A percentile compares a stretch with the other conserved stretches of the same genome.
phyloP scores from a whole-genome alignment of 2,888 invertebrate species.

The Timandra comae region DNA sequence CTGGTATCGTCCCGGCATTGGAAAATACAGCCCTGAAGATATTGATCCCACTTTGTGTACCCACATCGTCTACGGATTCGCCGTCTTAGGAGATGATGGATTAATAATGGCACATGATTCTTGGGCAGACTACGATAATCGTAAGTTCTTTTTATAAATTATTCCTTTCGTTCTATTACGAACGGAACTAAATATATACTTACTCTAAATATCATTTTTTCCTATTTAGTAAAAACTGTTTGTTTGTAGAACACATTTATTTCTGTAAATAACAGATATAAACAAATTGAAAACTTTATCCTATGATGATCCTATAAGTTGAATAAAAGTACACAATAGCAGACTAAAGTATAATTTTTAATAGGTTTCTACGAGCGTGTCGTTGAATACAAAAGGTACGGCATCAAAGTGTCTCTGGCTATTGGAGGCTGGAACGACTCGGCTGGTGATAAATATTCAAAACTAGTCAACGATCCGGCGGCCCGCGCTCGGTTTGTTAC shows the following conservation, averaged over 20 bases:
- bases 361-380: constrained; percentile 89
- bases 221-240: too few relatives aligned
- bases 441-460: constrained; percentile 91
- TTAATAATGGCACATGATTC: constrained; percentile 90
- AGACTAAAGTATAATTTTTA: not conserved
- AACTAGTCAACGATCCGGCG: constrained; percentile 85
- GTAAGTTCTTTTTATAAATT: too few relatives aligned
- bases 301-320: too few relatives aligned
- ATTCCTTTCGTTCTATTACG: too few relatives aligned
- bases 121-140: constrained; percentile 93
- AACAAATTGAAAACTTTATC: too few relatives aligned
- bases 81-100: constrained; percentile 89
- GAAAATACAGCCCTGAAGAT: constrained; percentile 90
- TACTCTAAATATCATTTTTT: too few relatives aligned
- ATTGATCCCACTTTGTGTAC: constrained; percentile 93
- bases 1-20: constrained; percentile 89
- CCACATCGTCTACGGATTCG: constrained; percentile 95
- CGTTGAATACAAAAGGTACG: constrained; percentile 84
- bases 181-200: too few relatives aligned
- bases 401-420: constrained; percentile 90
- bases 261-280: too few relatives aligned
- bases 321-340: too few relatives aligned
- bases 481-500: constrained; percentile 84
- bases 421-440: constrained; percentile 98
- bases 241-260: too few relatives aligned